These are phyloP conservation scores for Cephus nigrinus DNA, from an alignment of 2,888 invertebrate genomes.

Conservation along the genomic window DNA sequence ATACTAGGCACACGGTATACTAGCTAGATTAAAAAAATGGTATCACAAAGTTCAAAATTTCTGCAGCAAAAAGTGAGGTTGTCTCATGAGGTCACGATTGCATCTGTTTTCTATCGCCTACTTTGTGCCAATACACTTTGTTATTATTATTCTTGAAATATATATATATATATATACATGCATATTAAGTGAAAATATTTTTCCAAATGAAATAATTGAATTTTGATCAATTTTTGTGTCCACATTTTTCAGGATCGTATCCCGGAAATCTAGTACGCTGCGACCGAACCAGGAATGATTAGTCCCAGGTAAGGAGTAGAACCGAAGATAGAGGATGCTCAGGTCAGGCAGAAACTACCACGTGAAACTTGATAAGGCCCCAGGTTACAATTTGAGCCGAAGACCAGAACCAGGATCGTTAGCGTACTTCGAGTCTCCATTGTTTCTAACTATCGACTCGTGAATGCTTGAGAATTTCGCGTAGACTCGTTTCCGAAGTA, in stretches of 20 bases:
- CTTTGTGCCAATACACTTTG: no score
- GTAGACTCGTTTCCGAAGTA: not conserved
- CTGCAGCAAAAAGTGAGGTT: no score
- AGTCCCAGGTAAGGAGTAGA: no score
- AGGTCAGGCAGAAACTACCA: not conserved
- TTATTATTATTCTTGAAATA: no score
- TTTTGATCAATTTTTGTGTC: not conserved
- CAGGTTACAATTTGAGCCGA: not conserved
- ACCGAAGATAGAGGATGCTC: no score
- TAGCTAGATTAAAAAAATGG: no score
- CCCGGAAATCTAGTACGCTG: not conserved
- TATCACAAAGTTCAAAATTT: no score
- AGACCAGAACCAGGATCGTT: not conserved
- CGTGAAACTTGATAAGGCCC: not conserved
- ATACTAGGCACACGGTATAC: not conserved
- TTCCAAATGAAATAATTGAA: not conserved
- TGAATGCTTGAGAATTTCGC: not conserved
- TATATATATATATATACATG: no score
- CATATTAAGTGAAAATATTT: no score
- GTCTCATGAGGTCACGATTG: no score
- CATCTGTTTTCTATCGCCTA: no score
- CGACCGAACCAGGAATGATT: not conserved
- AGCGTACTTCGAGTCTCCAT: conserved; percentile 24
- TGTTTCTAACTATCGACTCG: conserved; percentile 42
- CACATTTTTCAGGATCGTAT: not conserved